A percentile compares a stretch with the other conserved stretches of the same genome.
Evolutionary conservation across 2,113 vertebrate genomes (phyloP).

Genomic region (Ammodytes marinus): DNA sequence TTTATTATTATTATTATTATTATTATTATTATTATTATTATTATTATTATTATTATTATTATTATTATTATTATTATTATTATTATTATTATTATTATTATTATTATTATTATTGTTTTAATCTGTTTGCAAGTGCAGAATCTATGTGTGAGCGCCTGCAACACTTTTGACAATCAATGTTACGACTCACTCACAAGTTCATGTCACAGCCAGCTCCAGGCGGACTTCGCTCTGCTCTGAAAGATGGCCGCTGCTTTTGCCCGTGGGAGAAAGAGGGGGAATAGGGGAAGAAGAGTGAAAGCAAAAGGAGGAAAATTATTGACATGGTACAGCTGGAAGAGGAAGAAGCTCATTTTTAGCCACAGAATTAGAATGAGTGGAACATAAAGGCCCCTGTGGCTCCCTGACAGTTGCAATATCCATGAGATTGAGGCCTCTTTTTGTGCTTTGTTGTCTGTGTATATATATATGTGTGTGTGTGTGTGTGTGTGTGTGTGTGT

Average conservation of each 20-base stretch:
- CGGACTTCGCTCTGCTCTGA: conserved; percentile 39
- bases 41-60: too few species aligned
- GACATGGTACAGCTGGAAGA: conserved; percentile 61
- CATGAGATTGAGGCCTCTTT: conserved; percentile 68
- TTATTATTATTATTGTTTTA: neutral
- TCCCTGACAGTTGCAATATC: conserved; percentile 72
- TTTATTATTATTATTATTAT: too few species aligned
- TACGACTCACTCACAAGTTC: conserved; percentile 50
- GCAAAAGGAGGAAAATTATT: conserved; percentile 55
- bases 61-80: too few species aligned
- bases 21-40: too few species aligned
- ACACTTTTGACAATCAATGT: conserved; percentile 44
- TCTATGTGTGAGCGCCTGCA: conserved; percentile 29
- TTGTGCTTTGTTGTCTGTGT: conserved; percentile 58
- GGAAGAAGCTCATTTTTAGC: conserved; percentile 70
- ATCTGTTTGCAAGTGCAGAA: conserved; percentile 27
- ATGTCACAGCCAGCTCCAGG: conserved; percentile 26
- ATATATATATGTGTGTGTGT: conserved; percentile 22
- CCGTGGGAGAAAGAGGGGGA: conserved; percentile 25
- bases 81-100: too few species aligned
- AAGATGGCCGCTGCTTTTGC: conserved; percentile 52
- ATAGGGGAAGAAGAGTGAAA: conserved; percentile 35
- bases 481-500: conserved; percentile 47
- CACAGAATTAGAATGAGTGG: conserved; percentile 70
- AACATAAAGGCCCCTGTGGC: conserved; percentile 70